Conservation (phyloP, 2,797 vertebrate genomes). For the Lacerta bilineata region DNA sequence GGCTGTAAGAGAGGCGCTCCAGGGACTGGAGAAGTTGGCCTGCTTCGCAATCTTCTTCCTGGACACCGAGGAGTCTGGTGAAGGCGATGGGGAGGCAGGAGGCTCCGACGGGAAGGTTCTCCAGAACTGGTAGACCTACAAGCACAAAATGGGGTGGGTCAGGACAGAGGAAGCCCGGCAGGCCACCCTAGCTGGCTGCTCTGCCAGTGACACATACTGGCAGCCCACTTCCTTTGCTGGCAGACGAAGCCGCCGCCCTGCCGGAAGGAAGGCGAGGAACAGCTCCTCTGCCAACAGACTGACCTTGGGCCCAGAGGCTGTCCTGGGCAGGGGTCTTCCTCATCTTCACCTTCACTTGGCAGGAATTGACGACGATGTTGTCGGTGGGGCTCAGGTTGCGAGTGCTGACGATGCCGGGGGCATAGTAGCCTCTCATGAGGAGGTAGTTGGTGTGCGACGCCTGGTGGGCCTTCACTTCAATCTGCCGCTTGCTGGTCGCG, state of each 20-base stretch:
- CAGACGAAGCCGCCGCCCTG: not conserved
- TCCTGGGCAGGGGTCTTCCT: conserved; percentile 76
- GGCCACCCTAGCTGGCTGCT: not conserved
- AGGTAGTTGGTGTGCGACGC: conserved; percentile 97
- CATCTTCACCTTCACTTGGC: conserved; percentile 86
- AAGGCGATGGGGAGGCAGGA: conserved; percentile 80
- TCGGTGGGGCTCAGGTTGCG: conserved; percentile 90
- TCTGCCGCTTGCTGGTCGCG: conserved; percentile 78
- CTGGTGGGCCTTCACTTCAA: conserved; percentile 89
- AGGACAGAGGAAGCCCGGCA: no score
- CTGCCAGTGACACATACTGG: no score
- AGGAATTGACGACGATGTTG: conserved; percentile 94
- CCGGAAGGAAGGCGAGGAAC: not conserved
- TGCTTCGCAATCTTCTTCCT: conserved; percentile 50
- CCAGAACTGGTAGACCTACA: conserved; percentile 70
- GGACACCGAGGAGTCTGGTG: conserved; percentile 74
- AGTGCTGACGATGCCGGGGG: conserved; percentile 86
- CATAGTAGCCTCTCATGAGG: conserved; percentile 91
- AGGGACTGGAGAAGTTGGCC: conserved; percentile 61
- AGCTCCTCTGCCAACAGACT: not conserved
- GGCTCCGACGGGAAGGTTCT: conserved; percentile 65
- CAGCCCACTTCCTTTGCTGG: not conserved
- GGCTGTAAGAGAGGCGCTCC: conserved; percentile 76
- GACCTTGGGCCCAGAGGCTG: conserved; percentile 69
- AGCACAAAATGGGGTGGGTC: not conserved